Base-by-base conservation (phyloP, 2,888 invertebrate species). In the Sturmia bella region DNA sequence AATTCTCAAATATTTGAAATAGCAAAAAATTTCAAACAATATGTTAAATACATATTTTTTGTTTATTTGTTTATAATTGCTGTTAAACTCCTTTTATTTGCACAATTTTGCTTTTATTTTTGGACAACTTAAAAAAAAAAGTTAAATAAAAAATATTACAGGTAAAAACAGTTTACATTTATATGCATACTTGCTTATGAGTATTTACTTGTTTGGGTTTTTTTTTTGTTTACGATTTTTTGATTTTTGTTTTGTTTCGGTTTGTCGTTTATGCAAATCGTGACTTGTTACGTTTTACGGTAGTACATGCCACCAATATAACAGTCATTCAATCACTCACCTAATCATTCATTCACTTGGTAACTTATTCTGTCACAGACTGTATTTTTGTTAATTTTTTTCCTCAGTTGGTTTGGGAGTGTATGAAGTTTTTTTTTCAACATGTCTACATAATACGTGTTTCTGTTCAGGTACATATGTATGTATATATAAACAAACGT, bases 261-360 rank as follows among this genome's bases (percentile, higher is more conserved):
- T 61, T 72, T 78, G 74, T 76, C 77, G 52, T 82, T 82, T 78
- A 82, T 82, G 81, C 77, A 82, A 82, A 82, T 82, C 81, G 81
- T 82, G 81, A 82, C 81, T 82, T 77, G 68, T 77, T 82, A 82
- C 77, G 74, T 73, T 77, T 82, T 81, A 73, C 72, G 66, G 66
- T 75, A 78, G 77, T 72, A 72, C 72, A 72, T 78, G 78, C 72
- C 78, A 78, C 78, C 75, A 81, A 72, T 72, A 74, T 69, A 72
- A 74, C 77, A 77, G 61, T 66, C 80, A 63, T 76, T 68, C 82
- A 72, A 66, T 80, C 77, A 82, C 66, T 78, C 77, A 80, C 61
- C 68, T 75, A 80, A 50, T 74, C 70, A 73, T 74, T 52, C 69
- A 75, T 77, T 73, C 78, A 68, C 61, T 75, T 75, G 73, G 70